Percentiles rank a stretch among this genome's conserved stretches.
phyloP scores from a whole-genome alignment of 2,888 invertebrate species.

The Hermaeophaga mercurialis region DNA sequence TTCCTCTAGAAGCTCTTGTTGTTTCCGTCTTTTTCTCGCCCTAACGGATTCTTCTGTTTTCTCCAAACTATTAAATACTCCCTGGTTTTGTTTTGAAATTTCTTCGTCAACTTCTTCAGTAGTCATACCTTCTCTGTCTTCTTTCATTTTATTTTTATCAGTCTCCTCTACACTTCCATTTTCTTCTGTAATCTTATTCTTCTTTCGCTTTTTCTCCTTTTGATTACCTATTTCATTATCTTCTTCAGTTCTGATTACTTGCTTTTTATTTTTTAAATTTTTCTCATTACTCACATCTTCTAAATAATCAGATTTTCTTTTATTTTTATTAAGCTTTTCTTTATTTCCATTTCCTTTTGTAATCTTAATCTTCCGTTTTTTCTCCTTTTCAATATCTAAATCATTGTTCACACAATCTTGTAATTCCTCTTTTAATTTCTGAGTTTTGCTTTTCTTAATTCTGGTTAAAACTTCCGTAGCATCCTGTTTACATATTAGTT shows the following conservation, averaged over 20 bases:
- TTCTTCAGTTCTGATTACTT: background rate
- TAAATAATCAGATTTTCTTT: too few species aligned
- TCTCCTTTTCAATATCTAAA: background rate
- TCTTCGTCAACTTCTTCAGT: conserved; percentile 7
- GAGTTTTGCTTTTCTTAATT: background rate
- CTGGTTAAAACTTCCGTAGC: conserved; percentile 28
- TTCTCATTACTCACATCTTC: too few species aligned
- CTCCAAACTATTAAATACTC: too few species aligned
- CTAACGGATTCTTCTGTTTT: conserved; percentile 63
- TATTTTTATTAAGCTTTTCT: background rate
- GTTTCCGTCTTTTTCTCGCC: conserved; percentile 68
- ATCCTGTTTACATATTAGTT: conserved; percentile 35
- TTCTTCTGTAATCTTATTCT: background rate
- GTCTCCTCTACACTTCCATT: conserved; percentile 1
- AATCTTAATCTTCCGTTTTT: background rate
- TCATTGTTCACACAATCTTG: background rate
- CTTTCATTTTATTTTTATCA: conserved; percentile 8
- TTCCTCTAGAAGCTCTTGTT: conserved; percentile 62
- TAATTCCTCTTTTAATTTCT: background rate
- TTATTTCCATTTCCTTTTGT: background rate
- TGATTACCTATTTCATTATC: background rate
- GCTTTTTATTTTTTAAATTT: background rate
- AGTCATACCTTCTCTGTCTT: background rate
- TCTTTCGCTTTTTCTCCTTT: background rate
- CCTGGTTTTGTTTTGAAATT: conserved; percentile 37